Base-by-base conservation (phyloP, 2,888 invertebrate genomes). In the Crocallis elinguaria region DNA sequence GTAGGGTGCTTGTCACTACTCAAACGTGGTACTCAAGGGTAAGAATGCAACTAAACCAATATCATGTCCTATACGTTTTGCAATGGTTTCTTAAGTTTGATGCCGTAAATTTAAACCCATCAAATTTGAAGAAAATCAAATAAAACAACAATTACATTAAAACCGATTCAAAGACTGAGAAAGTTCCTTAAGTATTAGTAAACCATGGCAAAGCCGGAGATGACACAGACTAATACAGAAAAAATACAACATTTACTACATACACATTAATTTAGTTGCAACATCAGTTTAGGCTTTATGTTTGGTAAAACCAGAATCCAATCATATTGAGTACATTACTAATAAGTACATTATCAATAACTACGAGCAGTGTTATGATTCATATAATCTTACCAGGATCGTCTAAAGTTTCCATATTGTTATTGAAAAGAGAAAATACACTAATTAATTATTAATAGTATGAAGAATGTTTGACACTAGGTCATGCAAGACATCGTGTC, bases 371-470 rank as follows among this genome's bases (percentile, higher is more conserved):
- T 65, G 67, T 69, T 76, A 46, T 67, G 71, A 70, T 71, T 65
- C 68, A 72, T 68, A 64, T 69, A 64, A 73, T 88, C 90, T 90
- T 90, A 90, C 90, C 90, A 81, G 87, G 83, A 77, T 89, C 89
- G 72, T 90, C 90, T 90, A 88, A 77, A 74, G 82, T 76, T 81
- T 81, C 89, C 88, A 86, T 60, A 81, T 84, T 77, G 88, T 86
- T 82, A 84, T 84, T 88, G 88, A 82, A 90, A 88, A 88, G 73
- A 84, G 80, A 89, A 88, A 88, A 86, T 75, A 84, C 73, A 82
- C 68, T 64, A 64, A 79, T 67, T 64, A 64, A 79, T 87, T 85
- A 83, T 76, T 79, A 63, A 53, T 62, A 44, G 69, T 65, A 63
- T 63, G 60, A 55, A 46, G 32, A 56, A 25, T 49, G 29, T 57